These are phyloP conservation scores for Sesamia inferens DNA, from an alignment of 2,888 invertebrate species.

Conservation along the genomic window DNA sequence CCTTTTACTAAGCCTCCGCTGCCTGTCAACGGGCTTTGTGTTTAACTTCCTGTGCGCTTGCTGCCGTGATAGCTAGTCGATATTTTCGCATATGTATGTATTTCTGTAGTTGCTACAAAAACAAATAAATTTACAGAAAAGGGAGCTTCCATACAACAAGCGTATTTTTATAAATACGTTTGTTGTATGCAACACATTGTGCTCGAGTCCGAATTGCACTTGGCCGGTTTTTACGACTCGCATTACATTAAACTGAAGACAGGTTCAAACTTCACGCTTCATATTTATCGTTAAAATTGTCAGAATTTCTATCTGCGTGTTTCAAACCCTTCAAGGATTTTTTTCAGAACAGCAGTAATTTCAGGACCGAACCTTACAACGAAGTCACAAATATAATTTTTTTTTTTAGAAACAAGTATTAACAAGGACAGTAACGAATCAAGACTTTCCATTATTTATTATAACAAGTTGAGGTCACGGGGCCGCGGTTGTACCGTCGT, in stretches of 20 bases:
- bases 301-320: constrained; percentile 31
- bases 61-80: too few species aligned
- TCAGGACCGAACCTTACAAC: neutral
- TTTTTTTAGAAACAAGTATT: constrained; percentile 57
- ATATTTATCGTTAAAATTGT: constrained; percentile 14
- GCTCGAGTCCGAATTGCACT: too few species aligned
- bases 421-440: constrained; percentile 60
- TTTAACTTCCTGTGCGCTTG: too few species aligned
- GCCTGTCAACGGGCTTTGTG: too few species aligned
- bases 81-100: too few species aligned
- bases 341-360: constrained; percentile 28
- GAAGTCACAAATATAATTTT: constrained; percentile 48
- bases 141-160: too few species aligned
- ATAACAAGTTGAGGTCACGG: constrained; percentile 51
- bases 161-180: too few species aligned
- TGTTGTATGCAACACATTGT: too few species aligned
- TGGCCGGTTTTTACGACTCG: neutral
- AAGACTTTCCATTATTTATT: constrained; percentile 64
- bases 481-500: constrained; percentile 16
- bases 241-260: constrained; percentile 8
- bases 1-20: too few species aligned
- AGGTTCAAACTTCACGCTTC: constrained; percentile 39
- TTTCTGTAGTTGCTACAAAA: too few species aligned
- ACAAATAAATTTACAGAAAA: too few species aligned
- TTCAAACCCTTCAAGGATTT: neutral